Conservation (phyloP, 2,113 vertebrate genomes). For the Salvelinus alpinus region DNA sequence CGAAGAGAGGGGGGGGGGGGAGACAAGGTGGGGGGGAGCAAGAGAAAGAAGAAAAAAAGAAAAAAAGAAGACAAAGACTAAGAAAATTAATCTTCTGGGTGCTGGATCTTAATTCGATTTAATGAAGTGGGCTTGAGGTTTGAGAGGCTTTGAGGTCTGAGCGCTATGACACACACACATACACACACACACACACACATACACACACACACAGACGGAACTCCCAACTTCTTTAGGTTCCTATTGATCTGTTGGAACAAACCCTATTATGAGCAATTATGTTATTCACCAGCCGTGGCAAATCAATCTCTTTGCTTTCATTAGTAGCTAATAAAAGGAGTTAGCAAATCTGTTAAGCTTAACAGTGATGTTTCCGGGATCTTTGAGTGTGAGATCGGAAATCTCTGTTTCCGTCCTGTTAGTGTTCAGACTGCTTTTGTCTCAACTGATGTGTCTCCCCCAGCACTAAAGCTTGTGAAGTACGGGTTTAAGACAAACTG, state of each 20-base stretch:
- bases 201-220: conserved; percentile 42
- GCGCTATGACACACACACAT: conserved; percentile 2
- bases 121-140: conserved; percentile 67
- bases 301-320: conserved; percentile 69
- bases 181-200: conserved; percentile 44
- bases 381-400: conserved; percentile 56
- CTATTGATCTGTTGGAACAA: conserved; percentile 71
- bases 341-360: conserved; percentile 65
- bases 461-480: conserved; percentile 12
- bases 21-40: conserved; percentile 35
- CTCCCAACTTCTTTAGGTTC: conserved; percentile 56
- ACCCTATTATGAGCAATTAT: conserved; percentile 70
- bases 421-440: conserved; percentile 43
- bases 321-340: conserved; percentile 59
- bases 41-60: conserved; percentile 23
- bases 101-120: conserved; percentile 75
- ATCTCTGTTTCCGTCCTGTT: conserved; percentile 53
- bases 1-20: conserved; percentile 26
- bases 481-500: conserved; percentile 23
- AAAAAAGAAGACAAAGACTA: conserved; percentile 59
- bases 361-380: conserved; percentile 65
- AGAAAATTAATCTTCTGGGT: conserved; percentile 70
- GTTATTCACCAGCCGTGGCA: conserved; percentile 60
- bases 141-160: conserved; percentile 54
- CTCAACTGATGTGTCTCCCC: conserved; percentile 36